Conservation (phyloP, 2,113 vertebrate genomes). For the Nothocercus julius region DNA sequence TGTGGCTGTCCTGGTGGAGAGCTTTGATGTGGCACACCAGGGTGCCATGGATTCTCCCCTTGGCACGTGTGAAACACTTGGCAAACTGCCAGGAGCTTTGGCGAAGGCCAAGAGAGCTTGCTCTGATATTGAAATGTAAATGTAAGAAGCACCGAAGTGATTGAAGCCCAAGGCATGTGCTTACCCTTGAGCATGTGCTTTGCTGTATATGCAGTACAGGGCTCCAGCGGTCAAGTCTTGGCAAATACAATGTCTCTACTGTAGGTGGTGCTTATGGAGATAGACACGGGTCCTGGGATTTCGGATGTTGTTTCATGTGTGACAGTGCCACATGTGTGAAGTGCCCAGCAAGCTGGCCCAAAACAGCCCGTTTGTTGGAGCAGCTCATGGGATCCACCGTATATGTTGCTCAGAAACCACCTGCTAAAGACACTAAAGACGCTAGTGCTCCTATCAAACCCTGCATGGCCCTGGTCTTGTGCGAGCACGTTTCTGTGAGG, state of each 20-base stretch:
- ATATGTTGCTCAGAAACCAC: conserved; percentile 31
- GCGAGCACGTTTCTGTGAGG: conserved; percentile 44
- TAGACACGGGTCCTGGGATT: neutral
- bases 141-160: neutral
- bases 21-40: neutral
- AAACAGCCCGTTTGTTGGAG: conserved; percentile 20
- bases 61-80: neutral
- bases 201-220: neutral
- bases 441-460: conserved; percentile 11
- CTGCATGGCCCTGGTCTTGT: conserved; percentile 36
- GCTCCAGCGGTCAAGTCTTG: neutral
- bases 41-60: neutral
- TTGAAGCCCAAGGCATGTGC: neutral
- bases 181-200: neutral
- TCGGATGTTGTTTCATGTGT: neutral
- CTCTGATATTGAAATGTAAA: neutral
- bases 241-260: neutral
- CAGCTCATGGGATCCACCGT: neutral
- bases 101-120: neutral
- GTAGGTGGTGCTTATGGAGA: neutral
- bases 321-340: neutral
- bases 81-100: neutral
- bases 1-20: neutral
- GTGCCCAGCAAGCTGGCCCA: neutral
- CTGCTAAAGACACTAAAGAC: conserved; percentile 35